Evolutionary conservation across 2,113 vertebrate genomes (phyloP), one percentile per base, ranked within the genome.

Genomic region (Hiodon tergisus): DNA sequence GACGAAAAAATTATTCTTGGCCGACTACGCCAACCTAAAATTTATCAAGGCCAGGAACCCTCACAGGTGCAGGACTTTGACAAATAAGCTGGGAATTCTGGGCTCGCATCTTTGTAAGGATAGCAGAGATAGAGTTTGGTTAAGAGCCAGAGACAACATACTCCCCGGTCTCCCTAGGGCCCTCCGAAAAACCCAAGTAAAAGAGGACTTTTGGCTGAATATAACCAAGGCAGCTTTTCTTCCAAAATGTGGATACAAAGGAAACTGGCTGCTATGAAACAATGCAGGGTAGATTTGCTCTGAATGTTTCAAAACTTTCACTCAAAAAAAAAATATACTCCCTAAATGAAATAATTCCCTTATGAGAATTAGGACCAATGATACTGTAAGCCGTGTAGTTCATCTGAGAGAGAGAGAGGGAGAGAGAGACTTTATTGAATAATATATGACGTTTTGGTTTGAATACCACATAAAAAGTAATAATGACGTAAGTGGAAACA

Each of bases 1-100:
- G 7, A 46, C n/a, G 48, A 67, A 78, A 65, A 76, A 91, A 91
- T 92, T 91, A 93, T 92, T 92, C 88, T 86, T 87, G 9, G 76
- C 84, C 79, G 67, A 72, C 85, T 85, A 80, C 79, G 80, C 77
- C 76, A 74, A 83, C 77, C 83, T 86, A 87, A 86, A 90, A 93
- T 91, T 92, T 88, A 91, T 91, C 91, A 91, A 91, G 81, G 79
- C 48, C 73, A 81, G 83, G 85, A 89, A 88, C 84, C 89, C 91
- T 90, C 88, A 85, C 89, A 92, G 90, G 91, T 92, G 86, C 73
- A 78, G 80, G 16, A 6, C 83, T 87, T 87, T 92, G 91, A 92
- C 90, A 92, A 91, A 93, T 92, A 89, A 77, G 86, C 87, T 87
- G 80, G 78, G 83, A 86, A 88, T 87, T 79, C 85, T 85, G 82